Base-by-base conservation (phyloP, 2,113 vertebrate species). In the Prietella phreatophila region DNA sequence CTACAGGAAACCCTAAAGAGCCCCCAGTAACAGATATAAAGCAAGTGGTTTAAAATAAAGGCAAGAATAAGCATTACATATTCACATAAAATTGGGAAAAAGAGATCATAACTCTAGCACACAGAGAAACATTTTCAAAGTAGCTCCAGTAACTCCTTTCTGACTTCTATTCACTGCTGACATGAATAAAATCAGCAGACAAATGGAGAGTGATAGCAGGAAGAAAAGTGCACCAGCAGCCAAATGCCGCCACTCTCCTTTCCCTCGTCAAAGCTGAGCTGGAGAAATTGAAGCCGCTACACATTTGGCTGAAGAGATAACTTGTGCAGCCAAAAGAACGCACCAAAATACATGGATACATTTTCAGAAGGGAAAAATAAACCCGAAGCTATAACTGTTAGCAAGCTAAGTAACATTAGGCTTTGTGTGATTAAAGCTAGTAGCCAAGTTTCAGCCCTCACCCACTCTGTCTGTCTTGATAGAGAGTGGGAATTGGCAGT, bases 161-260 rank as follows among this genome's bases (percentile, higher is more conserved):
- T 89, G 88, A 89, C 91, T 89, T 91, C 81, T 86, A 73, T 79
- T 58, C 69, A 83, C 82, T 76, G 83, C 86, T 79, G 86, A 84
- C 80, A 33, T 82, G 88, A 89, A 92, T 90, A 90, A 90, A 92
- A 92, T 87, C 67, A 27, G 91, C 63, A 89, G 89, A 93, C 87
- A 91, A 91, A 91, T 71, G 65, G 63, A 91, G 87, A 90, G 85
- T 84, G 79, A 83, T 69, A 88, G 89, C 83, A 86, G 83, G 87
- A 63, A 87, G 88, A 76, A 94, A 92, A 90, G 85, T 86, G 87
- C 91, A 89, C 42, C 36, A n/a, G 61, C 90, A 89, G 60, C 85
- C 88, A 91, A 92, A 91, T 89, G 89, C 86, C 71, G 55, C 85
- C 25, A n/a, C 75, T 86, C 61, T 75, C 19, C n/a, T 69, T 11